phyloP scores from a whole-genome alignment of 2,113 vertebrate genomes.

The Antechinus flavipes region DNA sequence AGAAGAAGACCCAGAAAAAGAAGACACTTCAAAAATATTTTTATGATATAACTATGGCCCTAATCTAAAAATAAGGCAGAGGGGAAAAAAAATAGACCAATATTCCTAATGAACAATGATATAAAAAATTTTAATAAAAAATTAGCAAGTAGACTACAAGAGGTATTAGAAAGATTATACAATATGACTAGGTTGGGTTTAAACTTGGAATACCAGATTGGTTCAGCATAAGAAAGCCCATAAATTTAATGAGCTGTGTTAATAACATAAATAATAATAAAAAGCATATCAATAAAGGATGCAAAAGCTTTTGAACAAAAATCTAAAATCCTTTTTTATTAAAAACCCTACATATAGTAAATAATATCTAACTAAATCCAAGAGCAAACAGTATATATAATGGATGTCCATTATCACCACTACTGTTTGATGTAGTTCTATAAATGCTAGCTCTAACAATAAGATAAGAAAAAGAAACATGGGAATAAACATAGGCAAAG shows the following conservation, averaged over 20 bases:
- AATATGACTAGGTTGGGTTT: neutral
- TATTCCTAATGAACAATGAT: neutral
- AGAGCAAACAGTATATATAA: neutral
- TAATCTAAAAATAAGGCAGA: neutral
- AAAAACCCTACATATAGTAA: neutral
- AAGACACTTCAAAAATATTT: neutral
- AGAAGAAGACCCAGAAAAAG: too few relatives aligned
- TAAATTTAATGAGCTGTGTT: neutral
- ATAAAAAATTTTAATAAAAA: neutral
- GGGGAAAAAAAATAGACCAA: neutral
- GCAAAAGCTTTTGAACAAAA: neutral
- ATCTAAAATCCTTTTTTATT: neutral
- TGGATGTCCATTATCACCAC: neutral
- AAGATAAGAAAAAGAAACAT: neutral
- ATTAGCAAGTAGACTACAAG: neutral
- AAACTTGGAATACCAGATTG: neutral
- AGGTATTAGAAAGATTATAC: neutral
- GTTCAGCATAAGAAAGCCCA: neutral
- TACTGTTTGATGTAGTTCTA: neutral
- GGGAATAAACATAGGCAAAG: neutral
- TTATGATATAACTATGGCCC: neutral
- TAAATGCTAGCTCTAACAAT: neutral
- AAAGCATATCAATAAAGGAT: neutral
- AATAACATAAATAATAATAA: neutral
- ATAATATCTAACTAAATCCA: neutral